Conservation (phyloP, 2,797 vertebrate genomes). For the Pachyuromys duprasi region DNA sequence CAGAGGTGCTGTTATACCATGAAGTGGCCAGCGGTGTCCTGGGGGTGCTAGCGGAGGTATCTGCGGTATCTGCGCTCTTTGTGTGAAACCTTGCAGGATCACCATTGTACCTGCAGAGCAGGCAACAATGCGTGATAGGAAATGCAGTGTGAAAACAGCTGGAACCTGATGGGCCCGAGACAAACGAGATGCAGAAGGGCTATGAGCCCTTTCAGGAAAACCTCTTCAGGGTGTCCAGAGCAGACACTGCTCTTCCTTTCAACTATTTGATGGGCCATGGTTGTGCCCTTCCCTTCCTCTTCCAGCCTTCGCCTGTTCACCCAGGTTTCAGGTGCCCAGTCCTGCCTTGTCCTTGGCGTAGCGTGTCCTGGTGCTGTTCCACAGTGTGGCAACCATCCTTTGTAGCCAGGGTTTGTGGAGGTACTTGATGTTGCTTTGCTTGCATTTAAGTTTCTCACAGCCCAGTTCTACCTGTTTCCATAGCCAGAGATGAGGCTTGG, state of each 20-base stretch:
- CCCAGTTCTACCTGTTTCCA: background rate
- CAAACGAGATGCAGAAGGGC: background rate
- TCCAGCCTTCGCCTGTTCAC: background rate
- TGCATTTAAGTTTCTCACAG: background rate
- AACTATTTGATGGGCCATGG: background rate
- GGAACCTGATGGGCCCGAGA: background rate
- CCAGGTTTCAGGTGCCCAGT: background rate
- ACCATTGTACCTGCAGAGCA: background rate
- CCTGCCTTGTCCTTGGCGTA: background rate
- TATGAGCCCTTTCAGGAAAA: background rate
- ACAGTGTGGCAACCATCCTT: background rate
- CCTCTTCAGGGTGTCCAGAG: background rate
- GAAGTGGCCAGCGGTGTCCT: background rate
- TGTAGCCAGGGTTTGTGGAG: background rate
- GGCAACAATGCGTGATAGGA: background rate
- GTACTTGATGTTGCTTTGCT: background rate
- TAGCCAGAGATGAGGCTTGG: background rate
- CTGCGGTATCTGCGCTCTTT: background rate
- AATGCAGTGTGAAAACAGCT: background rate
- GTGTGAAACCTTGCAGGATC: too few species aligned
- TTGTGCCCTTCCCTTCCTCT: background rate
- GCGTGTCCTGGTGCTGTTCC: background rate
- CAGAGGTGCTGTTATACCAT: background rate
- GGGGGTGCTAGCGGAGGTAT: background rate
- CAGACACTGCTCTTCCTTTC: background rate